Conservation (phyloP, 2,113 vertebrate genomes). For the Gulo gulo region DNA sequence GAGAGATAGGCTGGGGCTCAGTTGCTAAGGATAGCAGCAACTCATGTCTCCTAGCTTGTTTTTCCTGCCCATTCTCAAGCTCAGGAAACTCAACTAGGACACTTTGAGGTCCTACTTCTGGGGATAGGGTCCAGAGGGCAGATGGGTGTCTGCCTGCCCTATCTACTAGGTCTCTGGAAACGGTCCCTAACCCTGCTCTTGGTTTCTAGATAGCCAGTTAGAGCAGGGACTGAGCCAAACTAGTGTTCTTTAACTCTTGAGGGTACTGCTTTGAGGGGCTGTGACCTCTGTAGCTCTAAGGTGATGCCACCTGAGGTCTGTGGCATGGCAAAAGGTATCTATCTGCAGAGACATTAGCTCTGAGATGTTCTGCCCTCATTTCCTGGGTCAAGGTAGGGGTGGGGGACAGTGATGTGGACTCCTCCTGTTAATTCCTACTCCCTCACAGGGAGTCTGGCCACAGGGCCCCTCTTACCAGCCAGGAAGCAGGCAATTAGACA, state of each 20-base stretch:
- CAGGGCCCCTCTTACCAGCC: not conserved
- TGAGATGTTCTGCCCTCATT: not conserved
- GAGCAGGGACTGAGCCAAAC: not conserved
- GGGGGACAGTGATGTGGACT: not conserved
- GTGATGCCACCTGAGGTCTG: not conserved
- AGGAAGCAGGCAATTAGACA: not conserved
- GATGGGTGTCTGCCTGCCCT: not conserved
- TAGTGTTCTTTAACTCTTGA: not conserved
- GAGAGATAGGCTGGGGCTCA: not conserved
- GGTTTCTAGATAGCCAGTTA: not conserved
- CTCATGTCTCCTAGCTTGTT: not conserved
- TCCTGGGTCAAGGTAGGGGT: not conserved
- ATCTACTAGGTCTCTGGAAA: not conserved
- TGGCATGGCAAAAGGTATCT: not conserved
- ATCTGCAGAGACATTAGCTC: not conserved
- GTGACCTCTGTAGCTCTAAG: not conserved
- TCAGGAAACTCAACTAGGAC: not conserved
- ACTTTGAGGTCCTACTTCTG: not conserved
- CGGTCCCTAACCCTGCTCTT: not conserved
- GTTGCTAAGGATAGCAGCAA: not conserved
- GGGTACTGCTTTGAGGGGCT: not conserved
- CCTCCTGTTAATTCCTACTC: not conserved
- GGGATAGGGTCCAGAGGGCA: not conserved
- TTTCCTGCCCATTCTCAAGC: not conserved
- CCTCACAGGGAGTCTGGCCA: not conserved